phyloP scores from a whole-genome alignment of 2,888 invertebrate genomes.

The Neoaliturus tenellus region DNA sequence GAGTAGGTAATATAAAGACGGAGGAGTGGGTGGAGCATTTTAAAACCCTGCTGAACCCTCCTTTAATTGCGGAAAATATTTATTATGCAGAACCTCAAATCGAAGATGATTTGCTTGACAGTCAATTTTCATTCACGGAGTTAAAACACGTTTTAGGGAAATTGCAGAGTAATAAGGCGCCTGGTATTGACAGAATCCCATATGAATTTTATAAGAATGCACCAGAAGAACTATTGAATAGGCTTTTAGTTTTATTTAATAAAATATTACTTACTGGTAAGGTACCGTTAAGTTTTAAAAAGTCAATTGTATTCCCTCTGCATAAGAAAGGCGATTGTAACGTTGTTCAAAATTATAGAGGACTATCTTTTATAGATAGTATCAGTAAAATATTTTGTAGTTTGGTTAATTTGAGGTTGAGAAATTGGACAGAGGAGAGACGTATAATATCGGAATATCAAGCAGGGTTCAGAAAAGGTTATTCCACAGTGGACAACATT shows the following conservation, averaged over 20 bases:
- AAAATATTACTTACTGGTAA: background rate
- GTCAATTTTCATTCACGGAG: background rate
- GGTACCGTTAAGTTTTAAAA: background rate
- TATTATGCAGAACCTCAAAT: too few relatives aligned
- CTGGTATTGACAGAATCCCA: background rate
- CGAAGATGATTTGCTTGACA: background rate
- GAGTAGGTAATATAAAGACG: too few relatives aligned
- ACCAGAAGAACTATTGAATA: background rate
- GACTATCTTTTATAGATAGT: background rate
- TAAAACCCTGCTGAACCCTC: too few relatives aligned
- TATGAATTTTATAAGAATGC: background rate
- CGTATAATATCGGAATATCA: background rate
- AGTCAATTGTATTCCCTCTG: background rate
- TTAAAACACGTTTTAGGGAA: background rate
- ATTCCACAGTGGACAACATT: background rate
- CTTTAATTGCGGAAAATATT: too few relatives aligned
- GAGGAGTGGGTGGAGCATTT: too few relatives aligned
- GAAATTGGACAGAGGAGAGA: background rate
- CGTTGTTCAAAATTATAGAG: background rate
- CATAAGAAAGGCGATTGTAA: background rate
- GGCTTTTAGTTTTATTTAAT: background rate
- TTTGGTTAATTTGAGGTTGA: background rate
- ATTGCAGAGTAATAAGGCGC: background rate
- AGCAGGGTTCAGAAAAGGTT: background rate
- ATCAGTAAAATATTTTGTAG: background rate